phyloP scores from a whole-genome alignment of 2,888 invertebrate genomes.

The Melieria picta region DNA sequence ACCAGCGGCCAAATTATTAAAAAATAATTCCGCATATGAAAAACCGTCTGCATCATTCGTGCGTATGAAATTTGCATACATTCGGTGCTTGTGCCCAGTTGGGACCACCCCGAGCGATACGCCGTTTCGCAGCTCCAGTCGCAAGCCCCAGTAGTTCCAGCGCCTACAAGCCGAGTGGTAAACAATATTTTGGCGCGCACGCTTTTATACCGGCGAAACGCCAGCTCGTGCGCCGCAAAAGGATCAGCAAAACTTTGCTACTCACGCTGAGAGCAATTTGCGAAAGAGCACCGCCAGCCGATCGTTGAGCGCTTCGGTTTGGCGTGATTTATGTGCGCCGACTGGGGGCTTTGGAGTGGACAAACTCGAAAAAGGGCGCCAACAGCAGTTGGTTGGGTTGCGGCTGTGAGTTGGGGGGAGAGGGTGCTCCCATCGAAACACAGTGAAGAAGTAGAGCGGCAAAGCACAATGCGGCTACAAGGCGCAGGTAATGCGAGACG shows the following conservation, averaged over 20 bases:
- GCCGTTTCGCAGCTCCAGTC: background rate
- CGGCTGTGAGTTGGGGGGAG: background rate
- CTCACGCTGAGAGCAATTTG: conserved; percentile 1
- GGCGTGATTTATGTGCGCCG: background rate
- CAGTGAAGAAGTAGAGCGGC: too few relatives aligned
- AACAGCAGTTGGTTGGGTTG: background rate
- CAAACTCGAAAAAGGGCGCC: background rate
- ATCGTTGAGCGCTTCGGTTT: too few relatives aligned
- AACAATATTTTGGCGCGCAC: conserved; percentile 56
- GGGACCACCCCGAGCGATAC: too few relatives aligned
- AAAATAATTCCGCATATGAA: too few relatives aligned
- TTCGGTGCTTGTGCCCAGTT: too few relatives aligned
- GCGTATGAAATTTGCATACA: too few relatives aligned
- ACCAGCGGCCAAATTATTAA: too few relatives aligned
- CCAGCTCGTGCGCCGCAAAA: conserved; percentile 25
- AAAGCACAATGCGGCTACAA: too few relatives aligned
- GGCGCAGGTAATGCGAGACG: conserved; percentile 12
- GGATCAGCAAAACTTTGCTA: conserved; percentile 2
- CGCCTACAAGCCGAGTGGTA: conserved; percentile 37
- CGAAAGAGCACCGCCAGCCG: background rate
- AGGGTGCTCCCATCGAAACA: too few relatives aligned
- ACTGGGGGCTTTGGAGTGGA: background rate
- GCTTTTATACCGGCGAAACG: conserved; percentile 57
- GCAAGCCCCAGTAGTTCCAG: background rate
- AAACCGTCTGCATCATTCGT: too few relatives aligned